Evolutionary conservation across 2,888 invertebrate genomes (phyloP), one percentile per base, ranked within the genome.

Genomic region (Oligia latruncula): DNA sequence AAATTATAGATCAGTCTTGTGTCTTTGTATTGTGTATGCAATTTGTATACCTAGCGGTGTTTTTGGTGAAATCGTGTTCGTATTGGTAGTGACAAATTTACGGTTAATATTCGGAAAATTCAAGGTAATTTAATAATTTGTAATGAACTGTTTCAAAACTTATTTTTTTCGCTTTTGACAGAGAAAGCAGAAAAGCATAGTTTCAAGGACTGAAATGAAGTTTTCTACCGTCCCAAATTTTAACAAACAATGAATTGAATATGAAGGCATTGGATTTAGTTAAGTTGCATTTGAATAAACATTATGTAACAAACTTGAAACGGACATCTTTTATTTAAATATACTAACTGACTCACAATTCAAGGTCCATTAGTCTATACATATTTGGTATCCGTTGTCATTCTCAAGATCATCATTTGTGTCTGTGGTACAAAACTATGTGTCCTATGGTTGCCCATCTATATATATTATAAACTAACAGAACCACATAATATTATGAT

Each of bases 1-100:
- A 92, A 90, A 91, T 83, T 90, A 86, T 87, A 83, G 84, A 83
- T 84, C 82, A 81, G 84, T 84, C 75, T 80, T 80, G 83, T 84
- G 82, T 78, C 71, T 82, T 80, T 87, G 76, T 80, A 75, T 66
- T 76, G 58, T 78, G 40, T 66, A 76, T 92, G 90, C 90, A 91
- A 87, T 92, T 89, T 77, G 81, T 88, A 20, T 60, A 52, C 8
- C 71, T 78, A 86, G 68, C 71, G 68, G 78, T 88, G 77, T 84
- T 87, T 88, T 87, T 84, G 74, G 84, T 86, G 87, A 80, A 88
- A 87, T 84, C 70, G 66, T 66, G 23, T 84, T 74, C 64, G 71
- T 71, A 78, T 81, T 80, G 20, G 68, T 80, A 68, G 60, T 76
- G n/a, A 58, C 66, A 78, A 40, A 65, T 71, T 67, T 71, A 84